Evolutionary conservation across 2,888 invertebrate species (phyloP), one percentile per base, ranked within the genome.

Genomic region (Allygus modestus): DNA sequence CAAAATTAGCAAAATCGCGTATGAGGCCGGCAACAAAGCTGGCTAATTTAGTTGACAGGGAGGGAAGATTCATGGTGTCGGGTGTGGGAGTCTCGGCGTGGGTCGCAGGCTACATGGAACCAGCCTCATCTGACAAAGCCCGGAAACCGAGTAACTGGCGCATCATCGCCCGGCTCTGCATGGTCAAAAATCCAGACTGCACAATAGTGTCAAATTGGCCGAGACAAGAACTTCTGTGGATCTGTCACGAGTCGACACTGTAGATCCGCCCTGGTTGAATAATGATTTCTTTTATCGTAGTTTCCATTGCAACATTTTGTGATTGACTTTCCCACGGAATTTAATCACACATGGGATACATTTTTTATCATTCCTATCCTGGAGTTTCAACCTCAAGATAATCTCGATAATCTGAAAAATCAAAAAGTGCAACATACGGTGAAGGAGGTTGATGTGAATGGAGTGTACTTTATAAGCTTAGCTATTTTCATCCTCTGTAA

Each of bases 141-240:
- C 71, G 71, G 71, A 71, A 71, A 71, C 69, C 9, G 69, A 69
- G n/a, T n/a, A n/a, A 69, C 12, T 20, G 71, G 71, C 71, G 71
- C 41, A 41, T 71, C 71, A 41, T 41, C 71, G 71, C n/a, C 69
- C 31, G 23, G 23, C 61, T 5, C 28, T 20, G 61, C 26, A n/a
- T 61, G 5, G 69, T 69, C 20, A 23, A 11, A 54, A 1, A 7
- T 54, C 65, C 28, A 65, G 58, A 26, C 1, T 1, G 51, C 23
- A 2, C 65, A 65, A 26, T 65, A 15, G 65, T 28, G 65, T 28
- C 28, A 65, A 65, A 65, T 65, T 31, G 65, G 28, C 65, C 65
- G 65, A 11, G 28, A 12, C 9, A 58, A 58, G 26, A 26, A 58
- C 5, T 65, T 28, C 17, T 31, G 31, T 15, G 2, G 65, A 31